Base-by-base conservation (phyloP, 2,888 invertebrate genomes). In the Amphipoea lucens region DNA sequence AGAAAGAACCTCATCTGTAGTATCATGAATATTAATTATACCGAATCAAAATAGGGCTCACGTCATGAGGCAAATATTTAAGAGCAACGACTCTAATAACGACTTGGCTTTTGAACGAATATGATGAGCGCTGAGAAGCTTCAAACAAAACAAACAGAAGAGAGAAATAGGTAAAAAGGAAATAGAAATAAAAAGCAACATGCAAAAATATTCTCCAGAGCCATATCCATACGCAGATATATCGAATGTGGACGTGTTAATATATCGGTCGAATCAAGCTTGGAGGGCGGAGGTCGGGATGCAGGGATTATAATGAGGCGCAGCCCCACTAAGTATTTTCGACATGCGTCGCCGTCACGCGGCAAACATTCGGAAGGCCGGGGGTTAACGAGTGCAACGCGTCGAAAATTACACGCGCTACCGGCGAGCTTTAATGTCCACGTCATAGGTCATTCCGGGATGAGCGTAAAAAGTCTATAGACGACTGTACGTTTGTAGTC, bases 281-380 rank as follows among this genome's bases (percentile, higher is more conserved):
- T 89, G 87, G 90, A 90, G 92, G 94, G 94, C 91, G 87, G 90
- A 90, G 91, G 89, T 89, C 89, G 94, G 92, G 93, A 91, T 93
- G 95, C 93, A 92, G 94, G 96, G 96, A 96, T 96, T 96, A 96
- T 97, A 96, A 97, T 97, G 96, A 96, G 96, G 95, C 93, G 93
- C 94, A 93, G 94, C 96, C 96, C 96, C 96, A 96, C 96, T 96
- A 96, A 97, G 96, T 95, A 97, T 97, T 96, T 96, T 96, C 95
- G 96, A 96, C 97, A 97, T 97, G 96, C 96, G 96, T 96, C 94
- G 95, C 95, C 95, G 95, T 95, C 96, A 94, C 96, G 96, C 96
- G 95, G 92, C 96, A 96, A 96, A 96, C 96, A 96, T 95, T 95
- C 93, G 92, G 88, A 85, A 87, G 90, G 87, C 86, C 82, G 85